Evolutionary conservation across 1,140 invertebrate genomes (phyloP).

Genomic region (Heliconius hewitsoni): DNA sequence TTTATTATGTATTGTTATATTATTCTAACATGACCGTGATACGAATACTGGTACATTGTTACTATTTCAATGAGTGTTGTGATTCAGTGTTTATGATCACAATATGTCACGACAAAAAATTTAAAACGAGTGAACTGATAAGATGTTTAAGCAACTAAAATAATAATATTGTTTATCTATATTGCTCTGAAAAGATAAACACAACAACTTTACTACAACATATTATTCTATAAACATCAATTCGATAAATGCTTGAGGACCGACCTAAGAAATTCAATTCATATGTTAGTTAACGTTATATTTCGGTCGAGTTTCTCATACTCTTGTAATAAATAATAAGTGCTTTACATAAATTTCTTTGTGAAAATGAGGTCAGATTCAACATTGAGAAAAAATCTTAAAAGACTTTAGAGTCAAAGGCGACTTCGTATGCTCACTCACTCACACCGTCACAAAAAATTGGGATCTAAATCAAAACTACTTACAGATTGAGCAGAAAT

Average conservation of each 20-base stretch:
- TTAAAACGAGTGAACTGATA: neutral
- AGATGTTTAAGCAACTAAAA: neutral
- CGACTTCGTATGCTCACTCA: neutral
- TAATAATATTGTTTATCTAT: neutral
- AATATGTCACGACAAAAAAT: neutral
- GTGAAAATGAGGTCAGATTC: neutral
- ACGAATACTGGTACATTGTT: slow-evolving; percentile 27
- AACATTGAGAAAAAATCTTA: neutral
- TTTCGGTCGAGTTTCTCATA: neutral
- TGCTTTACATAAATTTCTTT: neutral
- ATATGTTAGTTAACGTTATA: neutral
- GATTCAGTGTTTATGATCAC: slow-evolving; percentile 20
- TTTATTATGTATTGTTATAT: slow-evolving; percentile 36
- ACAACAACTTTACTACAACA: neutral
- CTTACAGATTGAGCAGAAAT: neutral
- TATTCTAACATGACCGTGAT: slow-evolving; percentile 34
- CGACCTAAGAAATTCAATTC: neutral
- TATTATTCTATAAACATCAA: neutral
- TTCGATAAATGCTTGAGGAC: neutral
- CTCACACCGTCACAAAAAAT: neutral
- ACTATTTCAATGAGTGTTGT: slow-evolving; percentile 35
- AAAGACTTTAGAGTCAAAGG: neutral
- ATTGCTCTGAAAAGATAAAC: neutral
- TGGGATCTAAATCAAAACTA: neutral
- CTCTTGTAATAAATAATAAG: neutral